Conservation (phyloP, 2,888 invertebrate genomes). For the Orthosia cruda region DNA sequence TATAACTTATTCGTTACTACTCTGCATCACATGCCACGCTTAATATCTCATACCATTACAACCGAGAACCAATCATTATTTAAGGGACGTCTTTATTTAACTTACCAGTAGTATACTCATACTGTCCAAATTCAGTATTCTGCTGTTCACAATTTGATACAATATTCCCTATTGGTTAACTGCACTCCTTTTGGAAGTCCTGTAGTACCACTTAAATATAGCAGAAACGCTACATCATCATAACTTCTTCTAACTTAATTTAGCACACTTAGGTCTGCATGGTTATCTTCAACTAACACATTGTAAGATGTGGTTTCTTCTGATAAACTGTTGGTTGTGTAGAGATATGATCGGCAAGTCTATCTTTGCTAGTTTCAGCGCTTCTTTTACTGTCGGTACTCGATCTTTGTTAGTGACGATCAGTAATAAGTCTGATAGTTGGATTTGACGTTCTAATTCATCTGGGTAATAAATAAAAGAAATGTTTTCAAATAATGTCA, state of each 20-base stretch:
- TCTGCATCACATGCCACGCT: too few species aligned
- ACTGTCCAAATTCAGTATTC: slow-evolving; percentile 75
- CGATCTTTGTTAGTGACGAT: slow-evolving; percentile 92
- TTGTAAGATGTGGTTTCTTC: slow-evolving; percentile 92
- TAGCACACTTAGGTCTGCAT: slow-evolving; percentile 88
- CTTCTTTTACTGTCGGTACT: slow-evolving; percentile 86
- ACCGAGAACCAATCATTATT: too few species aligned
- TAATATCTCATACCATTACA: too few species aligned
- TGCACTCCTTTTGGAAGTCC: slow-evolving; percentile 95
- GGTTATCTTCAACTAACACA: slow-evolving; percentile 89
- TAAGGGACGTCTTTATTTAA: background rate
- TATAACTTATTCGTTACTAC: too few species aligned
- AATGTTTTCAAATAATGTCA: background rate
- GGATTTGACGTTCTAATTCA: slow-evolving; percentile 93
- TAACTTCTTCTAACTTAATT: slow-evolving; percentile 81
- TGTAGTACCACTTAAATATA: slow-evolving; percentile 97
- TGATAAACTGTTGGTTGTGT: slow-evolving; percentile 79
- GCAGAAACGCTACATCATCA: slow-evolving; percentile 93
- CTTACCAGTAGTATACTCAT: slow-evolving; percentile 80
- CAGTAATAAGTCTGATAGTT: slow-evolving; percentile 91
- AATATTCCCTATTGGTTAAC: slow-evolving; percentile 92
- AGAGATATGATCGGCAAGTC: slow-evolving; percentile 89
- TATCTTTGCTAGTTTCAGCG: slow-evolving; percentile 85
- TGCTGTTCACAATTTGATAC: slow-evolving; percentile 88
- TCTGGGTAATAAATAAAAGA: slow-evolving; percentile 87